Conservation (phyloP, 1,140 invertebrate genomes). For the Rhysida immarginata region DNA sequence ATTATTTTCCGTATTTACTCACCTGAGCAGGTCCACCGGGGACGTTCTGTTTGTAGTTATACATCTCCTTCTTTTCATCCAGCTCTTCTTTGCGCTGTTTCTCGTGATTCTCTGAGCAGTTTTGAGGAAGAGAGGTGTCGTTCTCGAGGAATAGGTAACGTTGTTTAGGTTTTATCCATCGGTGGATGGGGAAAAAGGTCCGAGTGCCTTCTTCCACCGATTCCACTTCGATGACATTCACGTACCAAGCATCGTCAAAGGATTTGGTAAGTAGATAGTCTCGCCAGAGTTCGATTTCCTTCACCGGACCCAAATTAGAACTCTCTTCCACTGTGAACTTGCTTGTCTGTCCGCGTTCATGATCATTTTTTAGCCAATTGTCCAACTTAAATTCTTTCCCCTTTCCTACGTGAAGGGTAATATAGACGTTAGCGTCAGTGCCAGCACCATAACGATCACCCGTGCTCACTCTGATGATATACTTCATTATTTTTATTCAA, state of each 20-base stretch:
- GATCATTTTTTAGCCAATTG: constrained; percentile 27
- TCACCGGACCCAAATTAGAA: constrained; percentile 11
- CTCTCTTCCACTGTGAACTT: constrained; percentile 19
- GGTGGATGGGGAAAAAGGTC: constrained; percentile 31
- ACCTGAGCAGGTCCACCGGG: constrained; percentile 32
- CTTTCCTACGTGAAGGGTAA: constrained; percentile 25
- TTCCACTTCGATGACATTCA: constrained; percentile 19
- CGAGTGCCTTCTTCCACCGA: constrained; percentile 3
- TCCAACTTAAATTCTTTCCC: constrained; percentile 24
- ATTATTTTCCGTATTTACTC: no score
- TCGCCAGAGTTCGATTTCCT: constrained; percentile 18
- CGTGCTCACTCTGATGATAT: no score
- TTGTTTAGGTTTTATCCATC: constrained; percentile 31
- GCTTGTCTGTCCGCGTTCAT: constrained; percentile 28
- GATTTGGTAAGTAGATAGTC: no score
- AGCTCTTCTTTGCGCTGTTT: constrained; percentile 29
- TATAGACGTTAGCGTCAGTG: constrained; percentile 30
- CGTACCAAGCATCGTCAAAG: constrained; percentile 18
- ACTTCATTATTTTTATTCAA: no score
- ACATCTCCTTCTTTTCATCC: constrained; percentile 25
- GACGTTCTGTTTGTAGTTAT: constrained; percentile 25
- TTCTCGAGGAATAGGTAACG: constrained; percentile 30
- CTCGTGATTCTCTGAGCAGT: constrained; percentile 25
- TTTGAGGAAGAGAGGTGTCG: constrained; percentile 33
- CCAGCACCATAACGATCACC: constrained; percentile 30